phyloP scores from a whole-genome alignment of 2,797 vertebrate genomes.

The Anisognathus igniventris region DNA sequence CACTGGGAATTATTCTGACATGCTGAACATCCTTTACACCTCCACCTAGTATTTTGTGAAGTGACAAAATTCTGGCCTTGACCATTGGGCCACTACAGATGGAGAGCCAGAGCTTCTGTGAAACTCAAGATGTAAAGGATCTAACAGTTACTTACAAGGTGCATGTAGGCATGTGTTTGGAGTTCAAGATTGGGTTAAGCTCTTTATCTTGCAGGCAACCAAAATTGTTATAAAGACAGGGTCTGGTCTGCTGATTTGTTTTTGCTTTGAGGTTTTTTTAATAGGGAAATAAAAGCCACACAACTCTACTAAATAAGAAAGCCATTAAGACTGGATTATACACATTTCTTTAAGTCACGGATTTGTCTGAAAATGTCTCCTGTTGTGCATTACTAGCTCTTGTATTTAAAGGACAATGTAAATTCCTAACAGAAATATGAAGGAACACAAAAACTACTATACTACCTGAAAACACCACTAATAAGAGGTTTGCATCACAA shows the following conservation, averaged over 20 bases:
- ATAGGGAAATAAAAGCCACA: background rate
- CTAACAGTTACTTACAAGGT: background rate
- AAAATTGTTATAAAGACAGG: background rate
- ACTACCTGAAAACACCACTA: background rate
- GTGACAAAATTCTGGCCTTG: background rate
- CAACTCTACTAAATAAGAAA: background rate
- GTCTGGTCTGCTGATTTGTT: background rate
- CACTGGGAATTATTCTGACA: background rate
- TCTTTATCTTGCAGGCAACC: background rate
- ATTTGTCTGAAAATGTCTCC: background rate
- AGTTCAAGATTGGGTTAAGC: background rate
- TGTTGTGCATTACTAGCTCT: background rate
- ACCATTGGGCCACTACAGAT: background rate
- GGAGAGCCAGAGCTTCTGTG: background rate
- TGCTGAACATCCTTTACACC: background rate
- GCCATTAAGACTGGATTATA: background rate
- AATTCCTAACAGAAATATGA: background rate
- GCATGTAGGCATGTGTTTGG: background rate
- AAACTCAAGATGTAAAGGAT: background rate
- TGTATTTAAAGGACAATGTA: background rate
- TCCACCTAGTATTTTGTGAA: background rate
- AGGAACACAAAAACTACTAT: background rate
- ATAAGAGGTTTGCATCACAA: background rate
- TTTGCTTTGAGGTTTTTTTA: background rate
- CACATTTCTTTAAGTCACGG: background rate